These are phyloP conservation scores for Sminthurinus aureus DNA, from an alignment of 2,888 invertebrate genomes.

Conservation along the genomic window DNA sequence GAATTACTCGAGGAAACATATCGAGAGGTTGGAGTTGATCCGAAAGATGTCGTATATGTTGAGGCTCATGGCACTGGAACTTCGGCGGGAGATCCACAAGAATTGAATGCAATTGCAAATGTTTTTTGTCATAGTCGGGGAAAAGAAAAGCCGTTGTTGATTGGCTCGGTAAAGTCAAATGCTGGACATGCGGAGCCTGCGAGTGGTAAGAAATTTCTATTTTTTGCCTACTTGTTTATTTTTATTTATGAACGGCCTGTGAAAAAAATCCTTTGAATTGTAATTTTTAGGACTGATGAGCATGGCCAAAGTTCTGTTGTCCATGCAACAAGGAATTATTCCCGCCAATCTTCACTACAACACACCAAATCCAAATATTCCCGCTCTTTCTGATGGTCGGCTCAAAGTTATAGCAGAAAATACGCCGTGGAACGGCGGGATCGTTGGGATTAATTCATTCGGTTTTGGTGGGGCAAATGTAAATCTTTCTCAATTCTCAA, in stretches of 20 bases:
- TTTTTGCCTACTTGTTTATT: too few relatives aligned
- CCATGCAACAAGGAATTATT: slow-evolving; percentile 70
- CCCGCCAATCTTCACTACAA: slow-evolving; percentile 91
- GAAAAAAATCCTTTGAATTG: too few relatives aligned
- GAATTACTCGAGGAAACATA: slow-evolving; percentile 73
- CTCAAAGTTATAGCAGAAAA: slow-evolving; percentile 38
- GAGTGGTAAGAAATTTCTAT: slow-evolving; percentile 67
- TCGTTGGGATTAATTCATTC: slow-evolving; percentile 27
- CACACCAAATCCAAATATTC: slow-evolving; percentile 86
- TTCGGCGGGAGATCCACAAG: slow-evolving; percentile 95
- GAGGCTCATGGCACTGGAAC: slow-evolving; percentile 89
- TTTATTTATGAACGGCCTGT: too few relatives aligned
- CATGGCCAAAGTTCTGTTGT: slow-evolving; percentile 74
- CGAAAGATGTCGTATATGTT: slow-evolving; percentile 75
- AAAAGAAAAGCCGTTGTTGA: slow-evolving; percentile 73
- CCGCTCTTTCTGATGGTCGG: slow-evolving; percentile 84
- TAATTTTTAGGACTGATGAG: slow-evolving; percentile 69
- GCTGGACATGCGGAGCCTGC: slow-evolving; percentile 91
- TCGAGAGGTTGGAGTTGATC: slow-evolving; percentile 73
- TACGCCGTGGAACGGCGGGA: slow-evolving; percentile 21
- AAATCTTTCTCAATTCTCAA: slow-evolving; percentile 59
- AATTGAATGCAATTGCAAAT: slow-evolving; percentile 91
- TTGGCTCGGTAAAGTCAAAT: slow-evolving; percentile 96
- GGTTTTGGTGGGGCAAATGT: too few relatives aligned
- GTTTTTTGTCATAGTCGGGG: slow-evolving; percentile 68